A percentile compares a stretch with the other conserved stretches of the same genome.
These are phyloP conservation scores for Heliconius ismenius DNA, from an alignment of 2,888 invertebrate genomes.

Conservation along the genomic window DNA sequence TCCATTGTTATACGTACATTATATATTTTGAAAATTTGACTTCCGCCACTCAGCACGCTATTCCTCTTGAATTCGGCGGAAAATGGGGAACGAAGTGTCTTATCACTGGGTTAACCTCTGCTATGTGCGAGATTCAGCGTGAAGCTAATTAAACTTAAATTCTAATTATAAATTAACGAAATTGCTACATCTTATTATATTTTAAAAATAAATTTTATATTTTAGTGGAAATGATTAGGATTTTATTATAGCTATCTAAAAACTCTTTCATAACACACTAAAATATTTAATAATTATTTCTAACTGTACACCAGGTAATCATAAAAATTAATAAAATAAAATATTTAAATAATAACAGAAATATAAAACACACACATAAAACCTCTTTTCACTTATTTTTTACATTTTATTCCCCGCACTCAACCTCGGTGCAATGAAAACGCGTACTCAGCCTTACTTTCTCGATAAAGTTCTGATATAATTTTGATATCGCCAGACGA, in stretches of 20 bases:
- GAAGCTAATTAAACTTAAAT: too few species aligned
- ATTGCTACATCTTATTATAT: too few species aligned
- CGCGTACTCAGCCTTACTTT: conserved; percentile 54
- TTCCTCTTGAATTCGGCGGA: too few species aligned
- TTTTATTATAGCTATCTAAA: neutral
- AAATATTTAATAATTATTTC: neutral
- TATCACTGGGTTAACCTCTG: too few species aligned
- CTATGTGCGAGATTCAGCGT: too few species aligned
- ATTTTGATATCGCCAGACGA: conserved; percentile 67
- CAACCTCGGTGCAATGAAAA: conserved; percentile 43
- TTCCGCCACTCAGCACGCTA: too few species aligned
- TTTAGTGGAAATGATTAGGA: neutral
- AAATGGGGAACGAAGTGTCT: too few species aligned
- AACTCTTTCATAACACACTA: neutral
- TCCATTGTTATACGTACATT: conserved; percentile 43
- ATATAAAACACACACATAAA: neutral
- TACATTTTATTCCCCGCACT: neutral
- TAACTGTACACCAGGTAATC: neutral
- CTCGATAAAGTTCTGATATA: conserved; percentile 74
- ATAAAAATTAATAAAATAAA: neutral
- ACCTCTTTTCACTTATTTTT: neutral
- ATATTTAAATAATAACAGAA: neutral
- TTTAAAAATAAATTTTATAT: too few species aligned
- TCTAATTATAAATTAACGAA: too few species aligned
- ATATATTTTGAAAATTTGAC: neutral